Base-by-base conservation (phyloP, 2,888 invertebrate genomes). In the Tinea pellionella region DNA sequence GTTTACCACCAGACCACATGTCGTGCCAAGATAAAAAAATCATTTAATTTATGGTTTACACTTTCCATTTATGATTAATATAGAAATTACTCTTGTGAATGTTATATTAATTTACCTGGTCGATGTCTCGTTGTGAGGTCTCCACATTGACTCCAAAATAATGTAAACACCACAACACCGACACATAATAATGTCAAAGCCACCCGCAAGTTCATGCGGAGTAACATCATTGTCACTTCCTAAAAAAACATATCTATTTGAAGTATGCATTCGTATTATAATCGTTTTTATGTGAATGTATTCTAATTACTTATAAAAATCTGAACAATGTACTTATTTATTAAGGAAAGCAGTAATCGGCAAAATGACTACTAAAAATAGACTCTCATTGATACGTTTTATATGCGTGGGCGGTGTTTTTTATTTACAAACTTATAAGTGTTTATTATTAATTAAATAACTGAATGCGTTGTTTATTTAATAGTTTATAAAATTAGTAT, bases 101-200 rank as follows among this genome's bases (percentile, higher is more conserved):
- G 2, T 24, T 24, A 11, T 18, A 24, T 24, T 19, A 57, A 32
- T 15, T 15, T 64, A 85, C 84, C 75, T 42, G 84, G 85, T 53
- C 53, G 13, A 53, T 53, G 53, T 53, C 53, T 53, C 12, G 12
- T 41, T 8, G 42, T 59, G 42, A 59, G 84, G 65, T 91, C 92
- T 2, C 92, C 91, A 71, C 95, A 95, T 71, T 92, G 91, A 71
- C 92, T 92, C 92, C 94, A 95, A 65, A 94, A 90, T 59, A 94
- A 79, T 64, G 92, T 91, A 65, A 93, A 90, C 65, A 94, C 86
- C 66, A 92, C 77, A 43, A 92, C 92, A 43, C 89, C 88, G 58
- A 88, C 78, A 66, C 90, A 90, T 55, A 94, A 84, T 67, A 90
- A 88, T 63, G 93, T 81, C 65, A 95, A 82, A 64, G 92, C 89